Base-by-base conservation (phyloP, 2,888 invertebrate genomes). In the Hyalella azteca region DNA sequence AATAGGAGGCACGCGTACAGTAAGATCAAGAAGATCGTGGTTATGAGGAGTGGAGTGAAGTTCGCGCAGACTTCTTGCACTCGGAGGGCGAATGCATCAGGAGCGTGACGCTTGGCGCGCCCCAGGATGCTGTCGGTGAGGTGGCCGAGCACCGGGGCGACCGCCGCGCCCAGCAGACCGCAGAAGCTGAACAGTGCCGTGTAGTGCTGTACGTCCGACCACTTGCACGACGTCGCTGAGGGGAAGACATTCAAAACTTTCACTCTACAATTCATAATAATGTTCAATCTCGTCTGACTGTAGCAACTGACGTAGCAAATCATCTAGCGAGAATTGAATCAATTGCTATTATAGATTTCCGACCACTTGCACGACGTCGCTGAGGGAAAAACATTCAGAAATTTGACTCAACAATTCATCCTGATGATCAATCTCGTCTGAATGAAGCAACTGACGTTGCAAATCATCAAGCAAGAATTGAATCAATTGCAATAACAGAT, bases 131-230 rank as follows among this genome's bases (percentile, higher is more conserved):
- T 45, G 45, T 75, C 75, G 13, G 75, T 45, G 7, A 75, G 15
- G 45, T 41, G 45, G 4, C 75, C 75, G 29, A 75, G 45, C 40
- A 75, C 29, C 11, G 75, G 75, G 22, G 75, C 40, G 7, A 45
- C 29, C 11, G 45, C 40, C 40, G 45, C 41, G 7, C 75, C 75
- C 0, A 75, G 13, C 15, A 75, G 40, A 5, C 75, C 75, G 36
- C 75, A 75, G 45, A 75, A 75, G 11, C 75, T 75, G 75, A 75
- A 75, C 3, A 75, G 26, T n/a, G 40, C n/a, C 36, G 75, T 75
- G 75, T 41, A 75, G 26, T 22, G 26, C 22, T 75, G 40, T 3
- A 45, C 36, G 15, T 75, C 75, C 15, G 26, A 7, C 13, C 41
- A 5, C 0, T 19, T 29, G 75, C 75, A 41, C 29, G 75, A 75